Base-by-base conservation (phyloP, 92 coral and sea anemone species). In the Chrysogorgia sp. region DNA sequence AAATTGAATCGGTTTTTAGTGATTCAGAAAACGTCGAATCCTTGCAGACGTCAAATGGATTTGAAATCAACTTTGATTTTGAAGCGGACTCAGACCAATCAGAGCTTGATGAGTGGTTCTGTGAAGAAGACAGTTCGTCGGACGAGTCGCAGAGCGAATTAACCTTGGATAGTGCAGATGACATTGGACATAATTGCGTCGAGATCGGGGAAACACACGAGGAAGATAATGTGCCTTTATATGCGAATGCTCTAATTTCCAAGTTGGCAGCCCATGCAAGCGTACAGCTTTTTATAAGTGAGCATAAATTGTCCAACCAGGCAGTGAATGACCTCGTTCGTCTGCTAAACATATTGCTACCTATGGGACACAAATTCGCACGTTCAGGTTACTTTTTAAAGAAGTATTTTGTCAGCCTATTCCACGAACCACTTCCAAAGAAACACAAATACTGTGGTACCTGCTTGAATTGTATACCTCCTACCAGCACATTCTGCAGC, bases 281-380 rank as follows among this genome's bases (percentile, higher is more conserved):
- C 29, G 86, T 82, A 32, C 82, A 81, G 86, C 86, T 86, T 8
- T 86, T 86, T 31, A 58, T 65, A 21, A 63, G 81, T 13, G 75
- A 79, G 58, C 90, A 86, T 31, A 56, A 86, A 67, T 82, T 86
- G 61, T 68, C 79, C 23, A 85, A 86, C 35, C 71, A 43, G 64
- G 90, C 90, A 17, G 43, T 86, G 72, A 63, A 40, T 23, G 82
- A 86, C 82, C 57, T 86, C 71, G 74, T 86, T 14, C 81, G 82
- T 55, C 56, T 86, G 25, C 9, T 43, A 9, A 43, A 43, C 17
- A 17, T 43, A 9, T 50, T 81, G 20, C 33, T 86, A 24, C 83
- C 90, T n/a, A 58, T 14, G 55, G 75, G 50, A 43, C 82, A 57
- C 90, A 86, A 50, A 86, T 81, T 86, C 67, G 86, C 75, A 34